These are phyloP conservation scores for Lacerta viridis DNA, from an alignment of 2,797 vertebrate species.

Conservation along the genomic window DNA sequence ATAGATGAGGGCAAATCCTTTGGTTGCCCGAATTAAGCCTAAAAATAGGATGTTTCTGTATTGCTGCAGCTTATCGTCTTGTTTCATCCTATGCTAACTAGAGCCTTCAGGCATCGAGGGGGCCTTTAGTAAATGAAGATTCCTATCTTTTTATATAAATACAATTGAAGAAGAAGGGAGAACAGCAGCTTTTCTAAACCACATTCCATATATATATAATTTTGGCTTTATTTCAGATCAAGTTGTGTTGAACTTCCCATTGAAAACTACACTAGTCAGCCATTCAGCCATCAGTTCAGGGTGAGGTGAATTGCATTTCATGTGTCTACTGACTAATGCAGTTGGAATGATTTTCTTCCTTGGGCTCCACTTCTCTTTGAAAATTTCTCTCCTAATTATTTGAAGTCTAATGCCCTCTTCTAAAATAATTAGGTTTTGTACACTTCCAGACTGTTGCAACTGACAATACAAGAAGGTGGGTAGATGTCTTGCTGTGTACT, in stretches of 20 bases:
- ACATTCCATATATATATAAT: not conserved
- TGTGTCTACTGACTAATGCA: constrained; percentile 20
- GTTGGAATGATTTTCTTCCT: constrained; percentile 14
- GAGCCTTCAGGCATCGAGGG: not conserved
- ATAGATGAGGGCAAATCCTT: not conserved
- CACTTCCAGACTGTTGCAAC: constrained; percentile 8
- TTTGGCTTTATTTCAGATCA: not conserved
- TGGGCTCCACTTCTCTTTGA: constrained; percentile 20
- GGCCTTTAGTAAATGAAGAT: not conserved
- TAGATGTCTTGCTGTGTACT: constrained; percentile 1
- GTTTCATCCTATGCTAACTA: not conserved
- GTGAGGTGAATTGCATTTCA: constrained; percentile 33
- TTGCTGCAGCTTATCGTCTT: not conserved
- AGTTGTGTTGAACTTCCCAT: not conserved
- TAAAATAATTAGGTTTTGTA: constrained; percentile 15
- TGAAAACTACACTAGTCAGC: constrained; percentile 42
- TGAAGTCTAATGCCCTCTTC: constrained; percentile 15
- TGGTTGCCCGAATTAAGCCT: not conserved
- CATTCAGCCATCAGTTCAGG: constrained; percentile 30
- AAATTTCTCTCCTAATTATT: constrained; percentile 31
- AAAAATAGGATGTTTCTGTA: not conserved
- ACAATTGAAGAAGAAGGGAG: not conserved
- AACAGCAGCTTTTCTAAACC: not conserved
- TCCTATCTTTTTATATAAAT: not conserved
- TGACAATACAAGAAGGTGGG: constrained; percentile 13